Percentiles rank a stretch among this genome's conserved stretches.
phyloP scores from a whole-genome alignment of 2,797 vertebrate species.

The Pseudochaenichthys georgianus region DNA sequence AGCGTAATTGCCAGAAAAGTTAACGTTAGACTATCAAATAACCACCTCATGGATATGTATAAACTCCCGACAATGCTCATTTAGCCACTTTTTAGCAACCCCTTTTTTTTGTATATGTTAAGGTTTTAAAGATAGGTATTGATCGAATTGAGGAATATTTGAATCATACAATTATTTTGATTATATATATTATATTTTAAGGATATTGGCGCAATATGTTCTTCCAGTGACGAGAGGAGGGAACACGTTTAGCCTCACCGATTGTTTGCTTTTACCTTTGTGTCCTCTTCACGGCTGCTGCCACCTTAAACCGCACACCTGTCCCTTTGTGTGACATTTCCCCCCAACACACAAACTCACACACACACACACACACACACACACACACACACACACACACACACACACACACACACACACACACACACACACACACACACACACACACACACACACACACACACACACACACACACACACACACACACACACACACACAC shows the following conservation, averaged over 20 bases:
- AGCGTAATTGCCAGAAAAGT: too few relatives aligned
- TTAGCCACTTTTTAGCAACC: too few relatives aligned
- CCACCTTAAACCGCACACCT: slow-evolving; percentile 72
- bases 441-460: slow-evolving; percentile 25
- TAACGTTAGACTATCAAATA: too few relatives aligned
- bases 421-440: slow-evolving; percentile 30
- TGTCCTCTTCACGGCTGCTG: slow-evolving; percentile 34
- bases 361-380: slow-evolving; percentile 25
- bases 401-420: too few relatives aligned
- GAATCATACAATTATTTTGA: not conserved
- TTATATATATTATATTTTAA: not conserved
- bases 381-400: slow-evolving; percentile 22
- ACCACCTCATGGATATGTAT: too few relatives aligned
- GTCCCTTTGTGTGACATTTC: slow-evolving; percentile 71
- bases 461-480: slow-evolving; percentile 29
- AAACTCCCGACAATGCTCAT: too few relatives aligned
- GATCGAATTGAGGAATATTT: too few relatives aligned
- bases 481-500: slow-evolving; percentile 24
- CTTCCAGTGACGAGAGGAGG: not conserved
- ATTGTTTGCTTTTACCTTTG: slow-evolving; percentile 63
- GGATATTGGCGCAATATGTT: not conserved
- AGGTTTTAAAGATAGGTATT: too few relatives aligned
- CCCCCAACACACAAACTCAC: slow-evolving; percentile 14
- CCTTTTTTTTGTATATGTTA: too few relatives aligned
- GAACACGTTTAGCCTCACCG: slow-evolving; percentile 22